Evolutionary conservation across 2,888 invertebrate species (phyloP), one percentile per base, ranked within the genome.

Genomic region (Diarsia brunnea): DNA sequence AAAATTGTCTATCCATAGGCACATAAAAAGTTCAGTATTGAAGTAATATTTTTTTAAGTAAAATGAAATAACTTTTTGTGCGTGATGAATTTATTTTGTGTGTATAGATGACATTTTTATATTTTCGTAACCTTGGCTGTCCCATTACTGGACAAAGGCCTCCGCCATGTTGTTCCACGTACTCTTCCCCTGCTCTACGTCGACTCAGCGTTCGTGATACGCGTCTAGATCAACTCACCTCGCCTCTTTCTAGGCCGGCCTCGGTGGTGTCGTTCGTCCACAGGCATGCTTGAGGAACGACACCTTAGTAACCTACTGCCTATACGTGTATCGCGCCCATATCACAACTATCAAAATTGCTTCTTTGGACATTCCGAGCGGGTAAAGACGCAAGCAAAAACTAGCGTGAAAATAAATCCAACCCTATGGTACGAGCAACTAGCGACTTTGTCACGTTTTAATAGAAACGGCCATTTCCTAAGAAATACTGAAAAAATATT

Each of bases 381-480:
- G 91, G 91, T 91, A 90, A 92, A 94, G 91, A 91, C 90, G 89
- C 88, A 91, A 92, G 90, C 89, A 93, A 93, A 93, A 92, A 92
- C 92, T 91, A 93, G 91, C 85, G 84, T 81, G 85, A 87, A 89
- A 88, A 93, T 93, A 92, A 92, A 92, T 90, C 87, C 89, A 79
- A 75, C 51, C 63, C 69, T 51, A 69, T 75, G 89, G 88, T 78
- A 63, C 82, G 89, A 90, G 88, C 78, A 66, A 81, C 43, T 81
- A 84, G 87, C 85, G 81, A 65, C 21, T 55, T 19, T 4, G 16
- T 21, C 10, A 27, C 19, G 58, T 58, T 27, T 10, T 58, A 58
- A 58, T 58, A 58, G 16, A 27, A 27, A 55, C 14, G 24, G 24
- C 1, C 5, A 24, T 24, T 14, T 24, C 12, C 55, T 1, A 27